phyloP scores from a whole-genome alignment of 2,888 invertebrate genomes.

The Hydroisotoma schaefferi region DNA sequence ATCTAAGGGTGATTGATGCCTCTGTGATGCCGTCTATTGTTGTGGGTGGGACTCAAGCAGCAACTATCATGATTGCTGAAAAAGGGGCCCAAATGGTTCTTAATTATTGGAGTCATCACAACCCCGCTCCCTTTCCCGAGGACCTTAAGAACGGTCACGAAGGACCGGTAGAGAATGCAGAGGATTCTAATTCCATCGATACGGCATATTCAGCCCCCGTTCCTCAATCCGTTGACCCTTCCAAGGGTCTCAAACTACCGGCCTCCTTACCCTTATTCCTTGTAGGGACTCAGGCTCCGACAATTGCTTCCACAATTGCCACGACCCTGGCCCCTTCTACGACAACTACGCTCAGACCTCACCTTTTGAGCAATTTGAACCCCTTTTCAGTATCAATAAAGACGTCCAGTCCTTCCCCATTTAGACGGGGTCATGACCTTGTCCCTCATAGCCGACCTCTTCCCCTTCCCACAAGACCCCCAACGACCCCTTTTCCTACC shows the following conservation, averaged over 20 bases:
- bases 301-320: too few species aligned
- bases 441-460: background rate
- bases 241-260: background rate
- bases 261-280: background rate
- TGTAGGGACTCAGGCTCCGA: background rate
- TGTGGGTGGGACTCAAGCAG: conserved; percentile 11
- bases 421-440: too few species aligned
- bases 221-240: background rate
- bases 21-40: conserved; percentile 30
- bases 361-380: background rate
- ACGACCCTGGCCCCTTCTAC: background rate
- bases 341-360: background rate
- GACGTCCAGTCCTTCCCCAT: background rate
- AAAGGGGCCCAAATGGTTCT: conserved; percentile 28
- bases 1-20: conserved; percentile 33
- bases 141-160: background rate
- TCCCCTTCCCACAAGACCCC: background rate
- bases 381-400: conserved; percentile 1
- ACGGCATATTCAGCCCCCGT: background rate
- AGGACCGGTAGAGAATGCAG: background rate
- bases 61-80: conserved; percentile 30
- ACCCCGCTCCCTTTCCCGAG: background rate
- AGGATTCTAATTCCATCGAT: background rate
- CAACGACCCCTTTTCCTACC: background rate
- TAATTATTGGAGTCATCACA: conserved; percentile 12